Conservation (phyloP, 2,797 vertebrate genomes). For the Apodemus agrarius region DNA sequence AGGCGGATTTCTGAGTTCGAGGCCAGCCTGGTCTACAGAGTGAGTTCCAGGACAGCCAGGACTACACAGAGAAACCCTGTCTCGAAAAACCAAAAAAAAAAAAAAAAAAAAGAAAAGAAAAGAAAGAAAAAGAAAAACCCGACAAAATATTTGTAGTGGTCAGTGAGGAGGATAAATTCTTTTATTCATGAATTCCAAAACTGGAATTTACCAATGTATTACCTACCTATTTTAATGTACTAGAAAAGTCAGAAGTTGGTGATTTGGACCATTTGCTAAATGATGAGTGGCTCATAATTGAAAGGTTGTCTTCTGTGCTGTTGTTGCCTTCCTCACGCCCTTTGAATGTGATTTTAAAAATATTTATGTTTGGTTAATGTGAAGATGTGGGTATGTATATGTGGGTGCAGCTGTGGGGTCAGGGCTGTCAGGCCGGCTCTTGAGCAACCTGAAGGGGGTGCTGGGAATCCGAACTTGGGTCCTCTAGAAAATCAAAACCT, state of each 20-base stretch:
- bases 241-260: not conserved
- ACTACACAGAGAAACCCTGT: too few relatives aligned
- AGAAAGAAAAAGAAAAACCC: too few relatives aligned
- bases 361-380: not conserved
- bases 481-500: not conserved
- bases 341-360: not conserved
- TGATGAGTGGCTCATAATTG: not conserved
- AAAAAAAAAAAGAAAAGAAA: too few relatives aligned
- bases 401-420: not conserved
- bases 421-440: not conserved
- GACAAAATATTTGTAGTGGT: not conserved
- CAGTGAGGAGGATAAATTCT: not conserved
- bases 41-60: too few relatives aligned
- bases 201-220: not conserved
- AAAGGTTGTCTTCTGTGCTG: constrained; percentile 1
- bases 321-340: not conserved
- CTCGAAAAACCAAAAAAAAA: too few relatives aligned
- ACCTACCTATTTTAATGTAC: not conserved
- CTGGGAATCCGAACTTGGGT: too few relatives aligned
- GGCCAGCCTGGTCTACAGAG: too few relatives aligned
- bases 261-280: not conserved
- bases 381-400: not conserved
- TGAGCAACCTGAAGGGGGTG: not conserved
- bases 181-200: constrained; percentile 1
- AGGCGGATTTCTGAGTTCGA: too few relatives aligned